phyloP scores from a whole-genome alignment of 2,113 vertebrate species.

The Alaudala cheleensis region DNA sequence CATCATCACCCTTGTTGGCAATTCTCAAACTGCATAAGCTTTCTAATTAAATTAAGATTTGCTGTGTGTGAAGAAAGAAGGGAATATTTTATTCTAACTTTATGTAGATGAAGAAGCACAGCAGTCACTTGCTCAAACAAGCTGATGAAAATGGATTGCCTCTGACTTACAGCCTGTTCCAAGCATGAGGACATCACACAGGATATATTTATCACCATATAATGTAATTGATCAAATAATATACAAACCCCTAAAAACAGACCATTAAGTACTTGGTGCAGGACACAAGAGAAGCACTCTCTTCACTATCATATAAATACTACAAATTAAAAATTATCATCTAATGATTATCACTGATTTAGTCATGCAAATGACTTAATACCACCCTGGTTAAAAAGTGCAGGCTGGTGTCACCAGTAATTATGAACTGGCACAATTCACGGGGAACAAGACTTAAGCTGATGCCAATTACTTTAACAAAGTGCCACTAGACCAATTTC shows the following conservation, averaged over 20 bases:
- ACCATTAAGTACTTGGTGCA: neutral
- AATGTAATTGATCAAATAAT: neutral
- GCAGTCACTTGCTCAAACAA: neutral
- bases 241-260: neutral
- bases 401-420: neutral
- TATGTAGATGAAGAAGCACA: neutral
- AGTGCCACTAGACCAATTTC: neutral
- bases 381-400: neutral
- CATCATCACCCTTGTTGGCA: neutral
- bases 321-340: neutral
- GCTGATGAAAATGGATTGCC: neutral
- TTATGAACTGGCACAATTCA: neutral
- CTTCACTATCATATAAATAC: neutral
- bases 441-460: neutral
- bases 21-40: neutral
- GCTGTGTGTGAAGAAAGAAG: neutral
- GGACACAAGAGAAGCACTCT: neutral
- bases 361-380: neutral
- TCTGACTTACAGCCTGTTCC: neutral
- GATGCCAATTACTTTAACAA: neutral
- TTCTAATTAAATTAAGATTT: conserved; percentile 26
- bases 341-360: neutral
- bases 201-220: neutral
- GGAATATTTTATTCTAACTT: neutral
- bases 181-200: neutral